These are phyloP conservation scores for Odobenus rosmarus DNA, from an alignment of 2,113 vertebrate species.

Conservation along the genomic window DNA sequence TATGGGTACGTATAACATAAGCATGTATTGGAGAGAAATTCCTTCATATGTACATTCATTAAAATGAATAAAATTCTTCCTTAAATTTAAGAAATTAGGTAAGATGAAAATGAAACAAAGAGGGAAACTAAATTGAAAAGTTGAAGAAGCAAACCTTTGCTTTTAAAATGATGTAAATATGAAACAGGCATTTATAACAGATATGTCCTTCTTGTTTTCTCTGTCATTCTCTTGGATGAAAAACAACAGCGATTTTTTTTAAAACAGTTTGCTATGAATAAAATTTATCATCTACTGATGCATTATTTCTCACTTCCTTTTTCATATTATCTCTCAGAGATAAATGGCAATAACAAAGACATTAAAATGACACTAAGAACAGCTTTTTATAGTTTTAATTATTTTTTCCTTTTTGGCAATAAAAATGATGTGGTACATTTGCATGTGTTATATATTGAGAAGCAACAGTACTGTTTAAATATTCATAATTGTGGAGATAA, in stretches of 20 bases:
- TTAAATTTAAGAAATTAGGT: neutral
- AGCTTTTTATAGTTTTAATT: conserved; percentile 82
- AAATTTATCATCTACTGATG: conserved; percentile 65
- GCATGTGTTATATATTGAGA: conserved; percentile 71
- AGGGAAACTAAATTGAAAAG: neutral
- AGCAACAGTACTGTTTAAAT: conserved; percentile 69
- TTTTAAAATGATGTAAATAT: conserved; percentile 46
- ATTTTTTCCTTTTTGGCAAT: conserved; percentile 79
- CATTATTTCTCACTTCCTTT: conserved; percentile 75
- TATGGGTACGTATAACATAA: neutral
- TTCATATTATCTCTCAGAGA: conserved; percentile 70
- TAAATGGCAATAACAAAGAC: conserved; percentile 73
- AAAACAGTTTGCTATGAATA: conserved; percentile 63
- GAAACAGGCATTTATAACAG: conserved; percentile 18
- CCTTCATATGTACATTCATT: neutral
- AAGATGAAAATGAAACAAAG: conserved; percentile 25
- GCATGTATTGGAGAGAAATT: neutral
- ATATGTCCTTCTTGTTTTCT: neutral
- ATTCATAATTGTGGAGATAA: conserved; percentile 73
- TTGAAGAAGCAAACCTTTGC: neutral
- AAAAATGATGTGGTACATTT: conserved; percentile 76
- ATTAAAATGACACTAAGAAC: conserved; percentile 78
- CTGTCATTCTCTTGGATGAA: conserved; percentile 1
- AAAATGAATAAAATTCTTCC: conserved; percentile 23
- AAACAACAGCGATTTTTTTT: conserved; percentile 44